Evolutionary conservation across 2,888 invertebrate species (phyloP).

Genomic region (Ormyrus nitidulus): DNA sequence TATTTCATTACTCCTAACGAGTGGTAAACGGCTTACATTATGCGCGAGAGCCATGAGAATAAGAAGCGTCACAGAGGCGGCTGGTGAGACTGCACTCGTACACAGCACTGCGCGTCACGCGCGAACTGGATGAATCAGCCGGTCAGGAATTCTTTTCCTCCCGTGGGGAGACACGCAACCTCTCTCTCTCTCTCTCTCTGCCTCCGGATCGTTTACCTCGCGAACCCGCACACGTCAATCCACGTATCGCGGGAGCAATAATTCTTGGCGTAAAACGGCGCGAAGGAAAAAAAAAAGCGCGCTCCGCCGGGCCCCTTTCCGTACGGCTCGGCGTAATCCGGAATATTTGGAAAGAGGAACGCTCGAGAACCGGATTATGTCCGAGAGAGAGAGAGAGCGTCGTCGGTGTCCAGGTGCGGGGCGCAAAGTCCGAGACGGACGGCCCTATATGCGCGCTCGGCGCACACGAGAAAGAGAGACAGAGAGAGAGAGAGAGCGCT

Average conservation of each 20-base stretch:
- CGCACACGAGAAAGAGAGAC: not conserved
- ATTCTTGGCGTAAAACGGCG: not conserved
- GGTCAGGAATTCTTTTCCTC: slow-evolving; percentile 53
- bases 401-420: not conserved
- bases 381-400: too few species aligned
- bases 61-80: not conserved
- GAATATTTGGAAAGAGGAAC: not conserved
- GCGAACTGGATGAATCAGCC: slow-evolving; percentile 48
- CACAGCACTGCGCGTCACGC: slow-evolving; percentile 25
- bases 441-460: slow-evolving; percentile 8
- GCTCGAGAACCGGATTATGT: too few species aligned
- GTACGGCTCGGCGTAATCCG: not conserved
- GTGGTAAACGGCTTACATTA: slow-evolving; percentile 23
- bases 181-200: not conserved
- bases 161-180: not conserved
- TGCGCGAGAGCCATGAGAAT: not conserved
- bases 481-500: not conserved
- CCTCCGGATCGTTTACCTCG: slow-evolving; percentile 29
- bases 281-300: not conserved
- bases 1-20: slow-evolving; percentile 48
- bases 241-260: too few species aligned
- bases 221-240: too few species aligned
- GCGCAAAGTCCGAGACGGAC: not conserved
- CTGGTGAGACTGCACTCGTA: not conserved
- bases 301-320: not conserved